phyloP scores from a whole-genome alignment of 2,888 invertebrate species.

The Papilio demoleus region DNA sequence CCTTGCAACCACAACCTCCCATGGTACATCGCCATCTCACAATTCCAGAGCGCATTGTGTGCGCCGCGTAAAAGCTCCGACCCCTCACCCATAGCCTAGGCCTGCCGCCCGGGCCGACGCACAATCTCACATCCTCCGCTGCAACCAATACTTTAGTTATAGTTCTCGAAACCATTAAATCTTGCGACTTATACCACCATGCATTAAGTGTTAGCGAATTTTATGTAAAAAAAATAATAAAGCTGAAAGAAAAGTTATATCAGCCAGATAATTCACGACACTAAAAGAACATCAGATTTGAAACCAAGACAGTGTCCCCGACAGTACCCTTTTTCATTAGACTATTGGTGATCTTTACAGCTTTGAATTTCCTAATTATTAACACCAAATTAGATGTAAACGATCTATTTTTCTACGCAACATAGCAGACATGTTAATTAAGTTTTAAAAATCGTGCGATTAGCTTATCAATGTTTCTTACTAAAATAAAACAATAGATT shows the following conservation, averaged over 20 bases:
- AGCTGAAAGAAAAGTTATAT: background rate
- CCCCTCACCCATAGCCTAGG: conserved; percentile 79
- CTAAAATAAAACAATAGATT: conserved; percentile 32
- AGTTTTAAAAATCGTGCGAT: background rate
- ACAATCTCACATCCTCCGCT: conserved; percentile 71
- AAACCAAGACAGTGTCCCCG: background rate
- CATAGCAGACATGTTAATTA: background rate
- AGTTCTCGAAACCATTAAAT: conserved; percentile 37
- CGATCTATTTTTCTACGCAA: background rate
- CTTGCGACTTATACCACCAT: background rate
- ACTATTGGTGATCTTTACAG: background rate
- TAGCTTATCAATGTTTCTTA: background rate
- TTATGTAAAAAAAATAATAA: background rate
- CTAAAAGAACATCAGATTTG: background rate
- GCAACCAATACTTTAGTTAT: conserved; percentile 54
- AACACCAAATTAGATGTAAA: background rate
- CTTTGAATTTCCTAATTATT: background rate
- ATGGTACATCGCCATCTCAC: conserved; percentile 80
- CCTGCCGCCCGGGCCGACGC: conserved; percentile 77
- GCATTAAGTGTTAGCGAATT: background rate
- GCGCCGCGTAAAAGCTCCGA: conserved; percentile 79
- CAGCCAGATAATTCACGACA: background rate
- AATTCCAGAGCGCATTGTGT: conserved; percentile 79
- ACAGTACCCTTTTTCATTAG: background rate
- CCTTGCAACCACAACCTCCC: conserved; percentile 80